Conservation (phyloP, 2,797 vertebrate genomes). For the Gambelia wislizenii region DNA sequence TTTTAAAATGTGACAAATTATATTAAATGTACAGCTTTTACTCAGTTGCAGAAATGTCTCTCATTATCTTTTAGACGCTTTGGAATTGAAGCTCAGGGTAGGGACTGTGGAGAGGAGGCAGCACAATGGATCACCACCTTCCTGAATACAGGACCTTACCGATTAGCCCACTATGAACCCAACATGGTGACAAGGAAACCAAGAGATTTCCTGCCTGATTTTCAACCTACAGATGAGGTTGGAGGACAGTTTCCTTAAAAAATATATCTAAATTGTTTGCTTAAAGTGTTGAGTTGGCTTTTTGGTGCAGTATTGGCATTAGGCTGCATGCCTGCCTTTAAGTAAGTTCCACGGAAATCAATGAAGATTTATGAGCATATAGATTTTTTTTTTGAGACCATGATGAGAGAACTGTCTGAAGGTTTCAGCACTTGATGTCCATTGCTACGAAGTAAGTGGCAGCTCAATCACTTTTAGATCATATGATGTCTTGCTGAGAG, state of each 20-base stretch:
- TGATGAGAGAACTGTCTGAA: not conserved
- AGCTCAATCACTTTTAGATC: not conserved
- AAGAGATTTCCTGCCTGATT: slow-evolving; percentile 57
- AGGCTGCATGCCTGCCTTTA: not conserved
- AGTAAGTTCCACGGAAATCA: not conserved
- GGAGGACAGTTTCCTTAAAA: slow-evolving; percentile 28
- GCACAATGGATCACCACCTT: slow-evolving; percentile 88
- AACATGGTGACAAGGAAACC: slow-evolving; percentile 83
- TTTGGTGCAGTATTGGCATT: not conserved
- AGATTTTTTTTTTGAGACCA: not conserved
- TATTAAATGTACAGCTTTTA: not conserved
- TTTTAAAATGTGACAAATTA: no score
- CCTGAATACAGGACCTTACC: slow-evolving; percentile 79
- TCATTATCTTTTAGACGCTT: slow-evolving; percentile 83
- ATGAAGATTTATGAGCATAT: not conserved
- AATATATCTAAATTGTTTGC: not conserved
- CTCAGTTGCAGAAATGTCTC: not conserved
- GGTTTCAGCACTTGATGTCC: not conserved
- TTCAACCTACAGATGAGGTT: slow-evolving; percentile 82
- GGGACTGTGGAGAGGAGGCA: slow-evolving; percentile 89
- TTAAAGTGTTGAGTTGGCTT: not conserved
- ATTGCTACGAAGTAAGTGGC: not conserved
- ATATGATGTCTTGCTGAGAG: not conserved
- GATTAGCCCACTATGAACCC: slow-evolving; percentile 90
- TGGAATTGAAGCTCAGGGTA: slow-evolving; percentile 85